These are phyloP conservation scores for Neuroscelio doddi DNA, from an alignment of 2,888 invertebrate species.

Conservation along the genomic window DNA sequence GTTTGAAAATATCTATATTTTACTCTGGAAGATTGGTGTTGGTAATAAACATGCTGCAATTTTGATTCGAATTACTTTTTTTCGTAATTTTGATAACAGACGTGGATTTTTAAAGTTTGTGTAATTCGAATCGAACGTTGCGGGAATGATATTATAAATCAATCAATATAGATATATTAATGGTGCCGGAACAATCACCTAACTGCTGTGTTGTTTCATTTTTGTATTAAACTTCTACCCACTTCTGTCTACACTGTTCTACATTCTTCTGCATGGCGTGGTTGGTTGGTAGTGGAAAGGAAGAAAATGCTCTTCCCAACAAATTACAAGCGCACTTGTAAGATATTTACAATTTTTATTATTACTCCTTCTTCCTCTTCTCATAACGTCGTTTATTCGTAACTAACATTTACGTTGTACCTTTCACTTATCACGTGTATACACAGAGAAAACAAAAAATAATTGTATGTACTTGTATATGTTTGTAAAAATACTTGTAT, in stretches of 20 bases:
- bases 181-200: conserved; percentile 69
- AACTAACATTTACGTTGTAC: conserved; percentile 31
- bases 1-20: conserved; percentile 41
- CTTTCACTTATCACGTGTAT: conserved; percentile 8
- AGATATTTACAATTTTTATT: conserved; percentile 73
- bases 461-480: too few species aligned
- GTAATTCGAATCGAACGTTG: conserved; percentile 56
- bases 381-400: conserved; percentile 27
- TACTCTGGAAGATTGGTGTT: conserved; percentile 54
- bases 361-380: conserved; percentile 37
- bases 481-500: too few species aligned
- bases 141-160: conserved; percentile 45
- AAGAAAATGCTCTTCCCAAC: conserved; percentile 80
- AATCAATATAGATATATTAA: conserved; percentile 53
- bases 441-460: too few species aligned
- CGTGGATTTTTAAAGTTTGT: conserved; percentile 4
- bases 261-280: conserved; percentile 77
- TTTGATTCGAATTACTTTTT: conserved; percentile 58
- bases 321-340: conserved; percentile 80
- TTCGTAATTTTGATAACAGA: too few species aligned
- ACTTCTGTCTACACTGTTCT: conserved; percentile 72
- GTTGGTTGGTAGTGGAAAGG: conserved; percentile 77
- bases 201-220: conserved; percentile 71
- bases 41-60: conserved; percentile 56
- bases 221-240: conserved; percentile 72